Percentiles rank a stretch among this genome's conserved stretches.
phyloP scores from a whole-genome alignment of 2,113 vertebrate genomes.

The Carettochelys insculpta region DNA sequence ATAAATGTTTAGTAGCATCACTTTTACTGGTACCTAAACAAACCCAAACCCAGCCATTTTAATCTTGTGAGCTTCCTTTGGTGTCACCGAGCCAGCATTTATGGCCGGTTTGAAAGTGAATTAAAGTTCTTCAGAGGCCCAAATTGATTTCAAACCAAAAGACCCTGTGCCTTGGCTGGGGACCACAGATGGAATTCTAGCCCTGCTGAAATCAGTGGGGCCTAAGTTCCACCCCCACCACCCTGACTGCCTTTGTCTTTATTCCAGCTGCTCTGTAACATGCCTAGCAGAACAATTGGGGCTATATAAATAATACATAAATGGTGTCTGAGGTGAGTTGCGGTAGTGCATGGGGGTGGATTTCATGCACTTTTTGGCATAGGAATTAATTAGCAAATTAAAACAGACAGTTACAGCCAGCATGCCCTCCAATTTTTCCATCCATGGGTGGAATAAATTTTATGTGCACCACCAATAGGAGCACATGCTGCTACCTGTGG shows the following conservation, averaged over 20 bases:
- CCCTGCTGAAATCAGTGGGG: not conserved
- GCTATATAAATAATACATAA: not conserved
- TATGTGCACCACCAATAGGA: no score
- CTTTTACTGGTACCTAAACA: not conserved
- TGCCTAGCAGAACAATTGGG: not conserved
- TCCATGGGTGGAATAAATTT: no score
- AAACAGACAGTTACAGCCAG: not conserved
- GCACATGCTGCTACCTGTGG: no score
- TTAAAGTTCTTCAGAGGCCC: not conserved
- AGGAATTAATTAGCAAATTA: not conserved
- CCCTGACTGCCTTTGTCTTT: not conserved
- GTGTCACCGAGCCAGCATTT: rapidly evolving
- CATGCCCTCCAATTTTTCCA: no score
- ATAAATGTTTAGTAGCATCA: rapidly evolving
- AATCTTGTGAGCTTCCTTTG: rapidly evolving
- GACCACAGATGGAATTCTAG: not conserved
- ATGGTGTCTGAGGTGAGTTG: not conserved
- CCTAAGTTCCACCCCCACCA: not conserved
- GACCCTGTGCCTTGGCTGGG: not conserved
- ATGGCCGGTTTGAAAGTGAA: not conserved
- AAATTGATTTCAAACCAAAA: not conserved
- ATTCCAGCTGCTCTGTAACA: not conserved
- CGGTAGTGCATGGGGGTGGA: not conserved
- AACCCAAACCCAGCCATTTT: not conserved
- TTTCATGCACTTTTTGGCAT: not conserved